A percentile compares a stretch with the other conserved stretches of the same genome.
phyloP scores from a whole-genome alignment of 1,140 invertebrate species.

The Rhynchophorus ferrugineus region DNA sequence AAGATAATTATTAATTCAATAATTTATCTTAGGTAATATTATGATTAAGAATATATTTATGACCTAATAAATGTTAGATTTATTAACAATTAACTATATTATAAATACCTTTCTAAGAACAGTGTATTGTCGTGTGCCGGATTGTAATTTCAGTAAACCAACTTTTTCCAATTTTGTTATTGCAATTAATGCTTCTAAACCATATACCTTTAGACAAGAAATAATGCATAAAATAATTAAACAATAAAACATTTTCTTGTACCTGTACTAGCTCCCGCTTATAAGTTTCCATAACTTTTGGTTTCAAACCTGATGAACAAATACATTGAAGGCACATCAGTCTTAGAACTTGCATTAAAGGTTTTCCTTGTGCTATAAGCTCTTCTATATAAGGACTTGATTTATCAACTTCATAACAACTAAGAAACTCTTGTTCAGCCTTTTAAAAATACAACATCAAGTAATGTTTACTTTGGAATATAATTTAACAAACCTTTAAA shows the following conservation, averaged over 20 bases:
- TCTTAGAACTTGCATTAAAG: conserved; percentile 74
- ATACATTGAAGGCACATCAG: conserved; percentile 85
- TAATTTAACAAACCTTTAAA: conserved; percentile 28
- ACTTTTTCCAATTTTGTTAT: conserved; percentile 83
- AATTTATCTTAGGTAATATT: conserved; percentile 30
- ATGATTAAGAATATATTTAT: no score
- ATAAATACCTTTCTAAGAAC: conserved; percentile 64
- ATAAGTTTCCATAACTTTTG: conserved; percentile 84
- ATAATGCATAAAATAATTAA: conserved; percentile 1
- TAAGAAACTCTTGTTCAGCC: conserved; percentile 85
- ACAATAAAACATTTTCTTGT: background rate
- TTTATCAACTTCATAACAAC: conserved; percentile 86
- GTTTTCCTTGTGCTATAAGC: conserved; percentile 75
- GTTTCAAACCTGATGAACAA: conserved; percentile 83
- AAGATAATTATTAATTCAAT: background rate
- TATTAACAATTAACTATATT: no score
- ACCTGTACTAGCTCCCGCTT: conserved; percentile 80
- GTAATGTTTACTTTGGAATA: background rate
- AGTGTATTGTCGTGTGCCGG: conserved; percentile 59
- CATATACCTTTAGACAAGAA: conserved; percentile 60
- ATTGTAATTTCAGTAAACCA: conserved; percentile 69
- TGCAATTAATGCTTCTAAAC: conserved; percentile 75
- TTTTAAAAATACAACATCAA: conserved; percentile 23
- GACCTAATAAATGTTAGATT: no score
- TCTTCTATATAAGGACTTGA: conserved; percentile 84